Conservation (phyloP, 1,140 invertebrate species). For the Lanistes nyassanus region DNA sequence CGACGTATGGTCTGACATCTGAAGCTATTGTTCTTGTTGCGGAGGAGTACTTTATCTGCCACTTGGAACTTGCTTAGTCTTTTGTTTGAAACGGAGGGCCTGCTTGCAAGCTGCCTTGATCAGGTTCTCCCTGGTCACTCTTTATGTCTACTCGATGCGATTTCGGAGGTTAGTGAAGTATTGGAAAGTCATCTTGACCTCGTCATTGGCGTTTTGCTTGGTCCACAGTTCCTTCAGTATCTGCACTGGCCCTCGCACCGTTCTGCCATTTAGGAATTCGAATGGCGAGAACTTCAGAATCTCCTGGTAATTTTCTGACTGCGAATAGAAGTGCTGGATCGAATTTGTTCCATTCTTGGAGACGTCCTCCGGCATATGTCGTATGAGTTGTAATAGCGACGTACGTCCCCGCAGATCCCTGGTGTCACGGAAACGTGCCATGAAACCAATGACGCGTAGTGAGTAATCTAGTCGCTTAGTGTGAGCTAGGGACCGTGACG, state of each 20-base stretch:
- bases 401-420: slow-evolving; percentile 28
- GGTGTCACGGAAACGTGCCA: too few species aligned
- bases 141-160: slow-evolving; percentile 24
- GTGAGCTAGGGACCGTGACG: too few species aligned
- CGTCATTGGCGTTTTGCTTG: slow-evolving; percentile 24
- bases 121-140: slow-evolving; percentile 19
- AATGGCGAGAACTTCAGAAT: slow-evolving; percentile 49
- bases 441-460: too few species aligned
- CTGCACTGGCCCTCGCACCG: slow-evolving; percentile 45
- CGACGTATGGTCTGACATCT: too few species aligned
- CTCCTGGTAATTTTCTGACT: slow-evolving; percentile 14
- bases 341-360: slow-evolving; percentile 20
- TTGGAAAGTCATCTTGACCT: slow-evolving; percentile 28
- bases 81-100: slow-evolving; percentile 6
- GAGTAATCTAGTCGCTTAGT: too few species aligned
- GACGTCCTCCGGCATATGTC: slow-evolving; percentile 37
- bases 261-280: slow-evolving; percentile 50
- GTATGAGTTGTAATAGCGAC: slow-evolving; percentile 36
- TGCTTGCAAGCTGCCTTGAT: neutral
- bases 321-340: slow-evolving; percentile 4
- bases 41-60: too few species aligned
- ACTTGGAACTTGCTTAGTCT: too few species aligned
- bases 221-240: slow-evolving; percentile 53
- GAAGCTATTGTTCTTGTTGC: too few species aligned
- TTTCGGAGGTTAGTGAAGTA: slow-evolving; percentile 26